Base-by-base conservation (phyloP, 1,140 invertebrate genomes). In the Araneus ventricosus region DNA sequence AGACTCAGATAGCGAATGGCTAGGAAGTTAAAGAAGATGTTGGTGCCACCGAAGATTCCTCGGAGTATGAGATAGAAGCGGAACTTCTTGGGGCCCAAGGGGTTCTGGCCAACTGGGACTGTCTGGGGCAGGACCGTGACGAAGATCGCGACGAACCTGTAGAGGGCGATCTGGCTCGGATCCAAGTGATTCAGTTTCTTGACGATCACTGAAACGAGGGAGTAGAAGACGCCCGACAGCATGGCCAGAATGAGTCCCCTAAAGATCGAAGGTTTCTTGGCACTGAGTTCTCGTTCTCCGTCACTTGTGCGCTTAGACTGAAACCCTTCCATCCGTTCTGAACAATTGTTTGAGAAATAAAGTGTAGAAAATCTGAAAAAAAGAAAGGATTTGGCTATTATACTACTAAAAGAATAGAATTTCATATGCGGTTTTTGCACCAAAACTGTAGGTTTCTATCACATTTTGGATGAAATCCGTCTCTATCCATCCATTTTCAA, bases 1-100 rank as follows among this genome's bases (percentile, higher is more conserved):
- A 99, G 95, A 7, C 98, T 97, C 97, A 99, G 98, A 94, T 98
- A 97, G 34, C 97, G 96, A 94, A 98, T 98, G 39, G 98, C 98
- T 95, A 98, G 98, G 95, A 98, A 98, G 95, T 97, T 98, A 88
- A 98, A 96, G 97, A 98, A 98, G 6, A 98, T 95, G 4, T 97
- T 97, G 0, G 97, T 97, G 14, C 97, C 97, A 30, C 98, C 98
- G 52, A 98, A 97, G 92, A 98, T 96, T 70, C 97, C 98, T 57
- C 98, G 96, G 67, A 98, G 94, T 63, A 97, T 88, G 17, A 97
- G 94, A 22, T 95, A 92, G 30, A 93, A 96, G 97, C 97, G 70
- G 96, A 94, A 10, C 22, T 97, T 97, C 94, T 97, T 96, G 0
- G 98, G 98, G 3, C 95, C 94, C 95, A 98, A 98, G 27, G 97